phyloP scores from a whole-genome alignment of 2,888 invertebrate species.

The Orthosia cruda region DNA sequence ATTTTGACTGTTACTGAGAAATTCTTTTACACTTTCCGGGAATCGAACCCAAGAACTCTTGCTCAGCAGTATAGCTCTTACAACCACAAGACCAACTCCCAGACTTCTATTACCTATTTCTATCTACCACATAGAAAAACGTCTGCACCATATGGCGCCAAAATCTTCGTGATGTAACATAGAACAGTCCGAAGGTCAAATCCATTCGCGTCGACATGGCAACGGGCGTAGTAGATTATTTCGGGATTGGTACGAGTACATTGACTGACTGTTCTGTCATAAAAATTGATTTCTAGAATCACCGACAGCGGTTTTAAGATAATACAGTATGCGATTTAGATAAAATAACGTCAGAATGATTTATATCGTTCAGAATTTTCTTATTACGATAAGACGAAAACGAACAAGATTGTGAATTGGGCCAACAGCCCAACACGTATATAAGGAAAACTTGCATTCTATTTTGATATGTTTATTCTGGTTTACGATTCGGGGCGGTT shows the following conservation, averaged over 20 bases:
- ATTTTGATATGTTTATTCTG: constrained; percentile 20
- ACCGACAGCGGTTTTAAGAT: constrained; percentile 48
- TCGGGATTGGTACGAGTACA: constrained; percentile 48
- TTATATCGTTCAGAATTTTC: constrained; percentile 59
- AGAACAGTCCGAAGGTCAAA: constrained; percentile 67
- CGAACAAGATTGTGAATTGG: constrained; percentile 27
- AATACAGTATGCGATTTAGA: constrained; percentile 58
- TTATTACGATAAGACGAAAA: constrained; percentile 45
- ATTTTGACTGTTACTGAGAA: too few species aligned
- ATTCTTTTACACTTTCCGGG: too few species aligned
- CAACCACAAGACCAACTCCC: too few species aligned
- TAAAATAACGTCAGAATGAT: constrained; percentile 57
- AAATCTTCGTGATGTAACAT: constrained; percentile 44
- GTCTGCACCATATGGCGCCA: constrained; percentile 32
- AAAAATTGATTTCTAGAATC: constrained; percentile 72
- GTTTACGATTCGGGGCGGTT: constrained; percentile 3
- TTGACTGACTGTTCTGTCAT: constrained; percentile 31
- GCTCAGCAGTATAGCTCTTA: too few species aligned
- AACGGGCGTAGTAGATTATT: constrained; percentile 63
- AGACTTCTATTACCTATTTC: constrained; percentile 9
- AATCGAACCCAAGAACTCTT: too few species aligned
- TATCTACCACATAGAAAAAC: constrained; percentile 24
- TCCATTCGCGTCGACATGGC: constrained; percentile 64
- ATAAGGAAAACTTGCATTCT: constrained; percentile 41
- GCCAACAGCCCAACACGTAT: constrained; percentile 12